Percentiles rank a stretch among this genome's conserved stretches.
phyloP scores from a whole-genome alignment of 2,797 vertebrate genomes.

The Steatocranus sp. region DNA sequence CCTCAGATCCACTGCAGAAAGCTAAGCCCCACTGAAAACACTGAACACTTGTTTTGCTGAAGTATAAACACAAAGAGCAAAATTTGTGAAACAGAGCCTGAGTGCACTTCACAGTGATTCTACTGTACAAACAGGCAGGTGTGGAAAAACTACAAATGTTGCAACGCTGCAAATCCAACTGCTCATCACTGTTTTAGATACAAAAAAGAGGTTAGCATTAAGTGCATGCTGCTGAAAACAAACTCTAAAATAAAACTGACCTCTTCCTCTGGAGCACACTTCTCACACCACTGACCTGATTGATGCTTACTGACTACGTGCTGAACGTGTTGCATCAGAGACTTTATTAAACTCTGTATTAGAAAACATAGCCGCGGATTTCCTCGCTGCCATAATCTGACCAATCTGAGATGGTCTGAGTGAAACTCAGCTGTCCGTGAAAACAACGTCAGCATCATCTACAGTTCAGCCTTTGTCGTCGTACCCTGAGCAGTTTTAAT shows the following conservation, averaged over 20 bases:
- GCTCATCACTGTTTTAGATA: neutral
- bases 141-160: neutral
- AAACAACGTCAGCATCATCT: neutral
- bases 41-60: neutral
- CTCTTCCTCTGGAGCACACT: neutral
- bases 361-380: neutral
- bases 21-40: neutral
- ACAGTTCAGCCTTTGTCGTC: neutral
- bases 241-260: neutral
- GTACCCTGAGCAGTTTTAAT: fast-evolving
- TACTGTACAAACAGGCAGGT: neutral
- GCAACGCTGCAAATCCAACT: neutral
- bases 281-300: neutral
- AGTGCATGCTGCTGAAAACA: neutral
- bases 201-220: neutral
- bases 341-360: neutral
- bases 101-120: neutral
- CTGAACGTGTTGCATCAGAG: neutral
- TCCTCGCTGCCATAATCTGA: neutral
- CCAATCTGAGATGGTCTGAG: neutral
- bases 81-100: neutral
- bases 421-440: neutral
- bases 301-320: neutral
- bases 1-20: neutral
- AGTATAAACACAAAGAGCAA: neutral